Evolutionary conservation across 2,113 vertebrate genomes (phyloP).

Genomic region (Cinclus mexicanus): DNA sequence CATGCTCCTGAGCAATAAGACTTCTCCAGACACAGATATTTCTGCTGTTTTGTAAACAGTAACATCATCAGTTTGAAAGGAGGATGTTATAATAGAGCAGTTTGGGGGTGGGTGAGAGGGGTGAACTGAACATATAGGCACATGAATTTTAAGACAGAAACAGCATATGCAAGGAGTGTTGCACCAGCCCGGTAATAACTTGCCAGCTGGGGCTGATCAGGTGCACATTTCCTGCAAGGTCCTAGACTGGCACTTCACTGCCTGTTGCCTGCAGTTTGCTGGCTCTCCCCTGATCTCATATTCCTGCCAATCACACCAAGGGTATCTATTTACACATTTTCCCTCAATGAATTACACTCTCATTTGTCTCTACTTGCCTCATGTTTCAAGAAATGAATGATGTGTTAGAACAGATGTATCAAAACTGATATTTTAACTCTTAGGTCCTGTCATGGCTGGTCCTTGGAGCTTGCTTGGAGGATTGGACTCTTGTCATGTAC

Average conservation of each 20-base stretch:
- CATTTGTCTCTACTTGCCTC: neutral
- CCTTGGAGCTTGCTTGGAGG: neutral
- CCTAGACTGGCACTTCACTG: neutral
- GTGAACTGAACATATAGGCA: neutral
- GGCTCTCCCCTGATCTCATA: neutral
- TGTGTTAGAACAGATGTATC: neutral
- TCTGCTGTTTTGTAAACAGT: neutral
- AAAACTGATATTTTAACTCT: neutral
- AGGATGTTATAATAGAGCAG: neutral
- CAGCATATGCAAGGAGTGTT: neutral
- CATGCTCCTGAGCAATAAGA: neutral
- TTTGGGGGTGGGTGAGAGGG: neutral
- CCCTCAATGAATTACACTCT: neutral
- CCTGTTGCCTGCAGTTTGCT: neutral
- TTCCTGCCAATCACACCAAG: neutral
- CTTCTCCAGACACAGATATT: neutral
- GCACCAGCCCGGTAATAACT: neutral
- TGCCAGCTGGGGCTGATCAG: fast-evolving
- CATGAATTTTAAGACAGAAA: neutral
- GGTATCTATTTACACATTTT: neutral
- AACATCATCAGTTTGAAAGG: neutral
- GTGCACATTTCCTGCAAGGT: fast-evolving
- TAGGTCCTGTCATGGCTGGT: neutral
- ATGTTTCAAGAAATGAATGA: neutral
- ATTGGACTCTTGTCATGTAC: fast-evolving